These are phyloP conservation scores for Zoanthus solanderi DNA, from an alignment of 92 coral and sea anemone genomes.

Conservation along the genomic window DNA sequence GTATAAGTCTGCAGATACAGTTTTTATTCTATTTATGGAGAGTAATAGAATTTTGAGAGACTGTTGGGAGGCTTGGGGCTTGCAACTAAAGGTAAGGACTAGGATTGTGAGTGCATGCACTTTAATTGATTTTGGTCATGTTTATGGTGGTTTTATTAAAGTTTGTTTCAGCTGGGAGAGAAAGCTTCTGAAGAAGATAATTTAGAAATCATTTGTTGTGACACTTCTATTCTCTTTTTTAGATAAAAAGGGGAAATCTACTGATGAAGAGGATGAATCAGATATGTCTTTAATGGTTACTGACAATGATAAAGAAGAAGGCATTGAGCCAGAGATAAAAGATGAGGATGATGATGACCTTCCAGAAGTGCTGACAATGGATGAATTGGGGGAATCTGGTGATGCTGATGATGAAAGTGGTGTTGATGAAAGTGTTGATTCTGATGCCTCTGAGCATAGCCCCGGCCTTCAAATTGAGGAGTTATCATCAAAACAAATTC, in stretches of 20 bases:
- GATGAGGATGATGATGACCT: constrained; percentile 65
- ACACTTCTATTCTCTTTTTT: background rate
- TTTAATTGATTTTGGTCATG: too few species aligned
- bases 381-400: constrained; percentile 72
- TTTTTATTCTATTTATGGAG: too few species aligned
- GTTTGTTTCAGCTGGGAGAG: too few species aligned
- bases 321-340: background rate
- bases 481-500: background rate
- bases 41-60: too few species aligned
- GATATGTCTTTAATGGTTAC: background rate
- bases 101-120: too few species aligned
- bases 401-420: constrained; percentile 45
- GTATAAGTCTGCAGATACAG: too few species aligned
- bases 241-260: background rate
- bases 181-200: too few species aligned
- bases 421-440: constrained; percentile 43
- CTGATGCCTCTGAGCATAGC: constrained; percentile 12
- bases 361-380: constrained; percentile 82
- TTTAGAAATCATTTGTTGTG: too few species aligned
- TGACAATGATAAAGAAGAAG: constrained; percentile 6
- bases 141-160: too few species aligned
- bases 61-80: too few species aligned
- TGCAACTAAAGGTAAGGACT: too few species aligned
- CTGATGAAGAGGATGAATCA: background rate
- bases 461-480: constrained; percentile 30